Percentiles rank a stretch among this genome's conserved stretches.
phyloP scores from a whole-genome alignment of 2,113 vertebrate species.

The Serinus canaria region DNA sequence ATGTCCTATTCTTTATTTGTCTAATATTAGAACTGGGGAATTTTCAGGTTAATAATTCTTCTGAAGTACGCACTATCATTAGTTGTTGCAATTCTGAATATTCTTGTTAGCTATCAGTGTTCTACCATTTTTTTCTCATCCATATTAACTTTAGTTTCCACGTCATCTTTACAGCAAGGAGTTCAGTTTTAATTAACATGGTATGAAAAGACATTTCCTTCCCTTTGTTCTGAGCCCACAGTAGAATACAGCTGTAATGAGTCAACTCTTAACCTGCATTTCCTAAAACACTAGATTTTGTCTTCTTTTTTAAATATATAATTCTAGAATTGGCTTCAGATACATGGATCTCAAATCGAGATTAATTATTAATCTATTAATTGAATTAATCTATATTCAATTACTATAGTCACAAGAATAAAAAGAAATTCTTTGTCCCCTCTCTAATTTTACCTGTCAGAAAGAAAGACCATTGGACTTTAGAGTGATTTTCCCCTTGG shows the following conservation, averaged over 20 bases:
- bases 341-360: not conserved
- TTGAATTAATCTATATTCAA: not conserved
- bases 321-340: conserved; percentile 15
- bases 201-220: not conserved
- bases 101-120: not conserved
- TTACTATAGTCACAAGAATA: not conserved
- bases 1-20: not conserved
- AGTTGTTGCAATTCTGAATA: not conserved
- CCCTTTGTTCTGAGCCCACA: not conserved
- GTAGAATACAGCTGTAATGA: not conserved
- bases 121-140: not conserved
- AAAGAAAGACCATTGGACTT: not conserved
- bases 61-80: not conserved
- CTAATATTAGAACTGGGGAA: not conserved
- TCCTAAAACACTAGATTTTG: not conserved
- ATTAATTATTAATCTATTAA: no score
- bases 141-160: not conserved
- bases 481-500: not conserved
- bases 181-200: not conserved
- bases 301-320: not conserved
- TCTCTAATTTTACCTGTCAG: not conserved
- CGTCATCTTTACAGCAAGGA: not conserved
- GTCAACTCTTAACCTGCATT: not conserved
- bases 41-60: not conserved
- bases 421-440: not conserved